phyloP scores from a whole-genome alignment of 2,888 invertebrate genomes.

The Drosophila ezoana region DNA sequence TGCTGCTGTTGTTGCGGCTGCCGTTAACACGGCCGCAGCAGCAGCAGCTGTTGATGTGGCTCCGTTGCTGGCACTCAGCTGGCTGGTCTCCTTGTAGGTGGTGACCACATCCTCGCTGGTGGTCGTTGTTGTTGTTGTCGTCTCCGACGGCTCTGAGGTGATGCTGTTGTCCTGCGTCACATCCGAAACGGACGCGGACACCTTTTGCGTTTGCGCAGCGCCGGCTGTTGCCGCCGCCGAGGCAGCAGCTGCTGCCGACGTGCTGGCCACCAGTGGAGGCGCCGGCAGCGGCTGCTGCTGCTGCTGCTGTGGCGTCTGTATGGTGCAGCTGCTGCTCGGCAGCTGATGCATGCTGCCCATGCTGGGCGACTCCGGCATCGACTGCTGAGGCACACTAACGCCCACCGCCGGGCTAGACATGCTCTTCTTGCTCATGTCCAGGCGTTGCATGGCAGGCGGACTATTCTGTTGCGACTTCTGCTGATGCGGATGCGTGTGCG shows the following conservation, averaged over 20 bases:
- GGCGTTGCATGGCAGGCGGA: constrained; percentile 76
- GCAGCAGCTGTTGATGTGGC: constrained; percentile 10
- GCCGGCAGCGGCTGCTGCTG: constrained; percentile 50
- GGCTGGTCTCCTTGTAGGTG: constrained; percentile 83
- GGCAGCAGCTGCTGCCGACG: constrained; percentile 34
- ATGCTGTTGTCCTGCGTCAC: constrained; percentile 84
- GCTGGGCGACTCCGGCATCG: constrained; percentile 84
- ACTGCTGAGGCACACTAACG: constrained; percentile 64
- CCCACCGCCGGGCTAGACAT: constrained; percentile 85
- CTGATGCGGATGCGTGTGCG: constrained; percentile 60
- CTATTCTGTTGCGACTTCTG: constrained; percentile 64
- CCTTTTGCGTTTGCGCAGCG: constrained; percentile 35
- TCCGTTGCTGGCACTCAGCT: constrained; percentile 59
- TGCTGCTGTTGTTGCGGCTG: neutral
- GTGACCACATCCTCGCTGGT: constrained; percentile 85
- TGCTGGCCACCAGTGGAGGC: constrained; percentile 46
- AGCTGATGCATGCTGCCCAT: constrained; percentile 80
- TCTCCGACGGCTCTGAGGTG: constrained; percentile 84
- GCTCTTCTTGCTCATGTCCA: constrained; percentile 84
- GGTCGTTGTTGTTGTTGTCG: constrained; percentile 85
- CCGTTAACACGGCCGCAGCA: neutral
- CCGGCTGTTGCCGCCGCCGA: constrained; percentile 69
- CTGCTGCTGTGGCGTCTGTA: constrained; percentile 73
- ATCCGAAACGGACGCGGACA: constrained; percentile 75
- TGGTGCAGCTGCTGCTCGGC: constrained; percentile 73